Evolutionary conservation across 2,797 vertebrate species (phyloP), one percentile per base, ranked within the genome.

Genomic region (Iguana delicatissima): DNA sequence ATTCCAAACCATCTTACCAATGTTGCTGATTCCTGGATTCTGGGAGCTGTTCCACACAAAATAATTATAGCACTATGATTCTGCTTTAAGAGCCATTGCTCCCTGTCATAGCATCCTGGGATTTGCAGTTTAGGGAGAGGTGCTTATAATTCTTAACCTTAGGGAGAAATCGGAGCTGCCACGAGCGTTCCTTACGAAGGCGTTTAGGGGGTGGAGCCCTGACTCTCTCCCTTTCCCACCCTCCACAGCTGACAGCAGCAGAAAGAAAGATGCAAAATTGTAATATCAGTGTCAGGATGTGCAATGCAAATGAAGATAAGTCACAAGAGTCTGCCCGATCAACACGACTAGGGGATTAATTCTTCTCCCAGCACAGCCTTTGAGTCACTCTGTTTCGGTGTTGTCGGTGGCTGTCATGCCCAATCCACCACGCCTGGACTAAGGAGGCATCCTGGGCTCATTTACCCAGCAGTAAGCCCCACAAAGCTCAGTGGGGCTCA

Each of bases 351-450:
- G 38, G 13, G 42, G 50, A 26, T 42, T 26, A 3, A 1, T 18
- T 16, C 29, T n/a, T 76, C 64, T 81, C 57, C 85, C 0, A 0
- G 0, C 1, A 26, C 16, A 46, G 76, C 42, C 14, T 50, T 79
- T 79, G 32, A 74, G 72, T 35, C 29, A n/a, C 69, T 32, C 69
- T 72, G 26, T 18, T 9, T 10, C 9, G 29, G 67, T 9, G 7
- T 5, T 18, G 14, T 59, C 16, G 16, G 18, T 4, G 57, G 57
- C 16, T 59, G 57, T 59, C 14, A 18, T 1, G 57, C 26, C 29
- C 69, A 72, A 72, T 32, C 32, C 69, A 10, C 12, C 29, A 13
- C 10, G 32, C 9, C 29, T 13, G 12, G 69, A 3, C 74, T 42
- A 76, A 74, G n/a, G 4, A 74, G 6, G n/a, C 16, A 2, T 38